A percentile compares a stretch with the other conserved stretches of the same genome.
phyloP scores from a whole-genome alignment of 2,113 vertebrate species.

The Neofelis nebulosa region DNA sequence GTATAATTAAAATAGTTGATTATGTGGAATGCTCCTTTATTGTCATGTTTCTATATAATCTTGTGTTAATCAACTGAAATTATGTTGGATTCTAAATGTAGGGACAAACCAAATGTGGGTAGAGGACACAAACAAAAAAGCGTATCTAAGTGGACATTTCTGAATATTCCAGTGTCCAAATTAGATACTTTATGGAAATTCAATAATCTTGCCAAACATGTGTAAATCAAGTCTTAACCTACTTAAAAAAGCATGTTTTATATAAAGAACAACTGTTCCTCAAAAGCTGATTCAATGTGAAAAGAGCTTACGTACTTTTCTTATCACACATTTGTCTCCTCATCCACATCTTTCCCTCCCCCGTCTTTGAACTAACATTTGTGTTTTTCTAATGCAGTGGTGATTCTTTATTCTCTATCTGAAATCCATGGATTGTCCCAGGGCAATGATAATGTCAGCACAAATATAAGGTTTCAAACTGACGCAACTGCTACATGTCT shows the following conservation, averaged over 20 bases:
- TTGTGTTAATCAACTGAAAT: background rate
- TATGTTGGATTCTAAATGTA: background rate
- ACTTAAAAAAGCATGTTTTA: background rate
- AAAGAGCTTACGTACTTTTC: background rate
- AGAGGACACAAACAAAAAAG: background rate
- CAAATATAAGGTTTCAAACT: background rate
- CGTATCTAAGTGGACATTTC: background rate
- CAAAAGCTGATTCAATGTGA: background rate
- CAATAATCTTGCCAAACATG: slow-evolving; percentile 7
- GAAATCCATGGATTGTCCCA: background rate
- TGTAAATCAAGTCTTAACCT: background rate
- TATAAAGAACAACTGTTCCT: slow-evolving; percentile 12
- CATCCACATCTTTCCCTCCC: background rate
- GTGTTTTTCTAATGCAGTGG: background rate
- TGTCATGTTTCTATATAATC: background rate
- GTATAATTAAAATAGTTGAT: slow-evolving; percentile 23
- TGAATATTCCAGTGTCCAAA: background rate
- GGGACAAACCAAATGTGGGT: background rate
- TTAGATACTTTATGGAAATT: slow-evolving; percentile 29
- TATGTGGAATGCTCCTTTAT: background rate
- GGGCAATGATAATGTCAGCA: background rate
- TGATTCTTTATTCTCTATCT: background rate
- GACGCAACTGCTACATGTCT: background rate
- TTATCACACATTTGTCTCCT: background rate
- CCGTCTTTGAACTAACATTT: background rate